Evolutionary conservation across 2,113 vertebrate species (phyloP).

Genomic region (Malurus alboscapulatus): DNA sequence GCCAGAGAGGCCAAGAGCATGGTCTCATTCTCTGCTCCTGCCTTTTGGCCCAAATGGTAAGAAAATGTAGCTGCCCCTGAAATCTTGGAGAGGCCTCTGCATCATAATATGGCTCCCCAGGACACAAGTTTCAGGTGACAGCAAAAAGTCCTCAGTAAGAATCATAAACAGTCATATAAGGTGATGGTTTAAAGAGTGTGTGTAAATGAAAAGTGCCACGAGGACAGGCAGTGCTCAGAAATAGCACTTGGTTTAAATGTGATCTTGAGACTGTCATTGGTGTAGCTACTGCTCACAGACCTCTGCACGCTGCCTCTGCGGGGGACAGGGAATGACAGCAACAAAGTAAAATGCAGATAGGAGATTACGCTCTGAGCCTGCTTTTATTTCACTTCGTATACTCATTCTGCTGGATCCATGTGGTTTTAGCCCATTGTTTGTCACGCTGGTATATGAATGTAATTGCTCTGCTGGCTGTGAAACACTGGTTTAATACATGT

Average conservation of each 20-base stretch:
- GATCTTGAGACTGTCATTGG: neutral
- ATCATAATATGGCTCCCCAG: accelerated
- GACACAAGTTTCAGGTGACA: neutral
- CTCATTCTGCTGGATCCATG: neutral
- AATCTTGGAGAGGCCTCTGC: neutral
- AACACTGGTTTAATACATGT: neutral
- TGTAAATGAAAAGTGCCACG: neutral
- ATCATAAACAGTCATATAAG: neutral
- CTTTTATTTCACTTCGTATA: neutral
- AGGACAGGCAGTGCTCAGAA: neutral
- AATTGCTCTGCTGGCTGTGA: neutral
- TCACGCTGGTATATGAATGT: neutral
- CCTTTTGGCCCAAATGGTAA: neutral
- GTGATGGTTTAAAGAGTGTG: neutral
- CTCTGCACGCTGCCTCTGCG: neutral
- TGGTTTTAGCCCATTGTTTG: neutral
- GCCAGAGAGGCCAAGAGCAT: neutral
- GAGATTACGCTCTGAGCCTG: neutral
- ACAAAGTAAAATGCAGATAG: neutral
- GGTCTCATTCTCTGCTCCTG: neutral
- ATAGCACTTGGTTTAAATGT: neutral
- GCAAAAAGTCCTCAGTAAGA: neutral
- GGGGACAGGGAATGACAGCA: neutral
- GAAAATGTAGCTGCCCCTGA: neutral
- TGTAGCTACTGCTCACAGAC: neutral